phyloP scores from a whole-genome alignment of 64 coral and sea anemone genomes.

The Pocillopora verrucosa region DNA sequence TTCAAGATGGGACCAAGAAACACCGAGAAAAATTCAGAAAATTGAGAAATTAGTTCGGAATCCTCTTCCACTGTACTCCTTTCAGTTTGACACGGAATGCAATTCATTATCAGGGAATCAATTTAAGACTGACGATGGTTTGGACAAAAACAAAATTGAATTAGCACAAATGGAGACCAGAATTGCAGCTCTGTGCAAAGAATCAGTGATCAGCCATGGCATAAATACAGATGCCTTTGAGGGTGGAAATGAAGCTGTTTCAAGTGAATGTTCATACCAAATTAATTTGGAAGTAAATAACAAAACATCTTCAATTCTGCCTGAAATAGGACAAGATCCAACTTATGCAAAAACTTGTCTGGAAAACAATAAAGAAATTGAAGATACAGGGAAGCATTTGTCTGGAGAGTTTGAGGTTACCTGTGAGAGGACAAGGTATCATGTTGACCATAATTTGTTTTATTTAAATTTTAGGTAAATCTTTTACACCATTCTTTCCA shows the following conservation, averaged over 20 bases:
- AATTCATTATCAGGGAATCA: not conserved
- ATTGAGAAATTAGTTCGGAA: not conserved
- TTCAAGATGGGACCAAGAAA: constrained; percentile 38
- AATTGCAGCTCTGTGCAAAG: not conserved
- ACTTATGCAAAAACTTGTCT: not conserved
- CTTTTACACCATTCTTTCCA: too few relatives aligned
- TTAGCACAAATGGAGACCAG: not conserved
- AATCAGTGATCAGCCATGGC: not conserved
- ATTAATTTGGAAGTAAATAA: not conserved
- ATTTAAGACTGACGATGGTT: not conserved
- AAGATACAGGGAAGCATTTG: not conserved
- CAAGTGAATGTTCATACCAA: not conserved
- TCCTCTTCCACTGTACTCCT: not conserved
- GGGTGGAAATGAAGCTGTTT: not conserved
- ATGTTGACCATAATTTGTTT: too few relatives aligned
- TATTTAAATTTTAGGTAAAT: too few relatives aligned
- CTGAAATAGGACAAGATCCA: not conserved
- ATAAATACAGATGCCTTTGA: too few relatives aligned
- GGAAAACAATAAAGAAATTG: not conserved
- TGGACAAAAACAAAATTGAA: not conserved
- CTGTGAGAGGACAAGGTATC: not conserved
- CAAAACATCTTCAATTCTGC: not conserved
- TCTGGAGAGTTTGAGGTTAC: not conserved
- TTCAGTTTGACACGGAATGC: not conserved
- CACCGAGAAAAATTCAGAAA: not conserved